Evolutionary conservation across 2,113 vertebrate genomes (phyloP).

Genomic region (Heptranchias perlo): DNA sequence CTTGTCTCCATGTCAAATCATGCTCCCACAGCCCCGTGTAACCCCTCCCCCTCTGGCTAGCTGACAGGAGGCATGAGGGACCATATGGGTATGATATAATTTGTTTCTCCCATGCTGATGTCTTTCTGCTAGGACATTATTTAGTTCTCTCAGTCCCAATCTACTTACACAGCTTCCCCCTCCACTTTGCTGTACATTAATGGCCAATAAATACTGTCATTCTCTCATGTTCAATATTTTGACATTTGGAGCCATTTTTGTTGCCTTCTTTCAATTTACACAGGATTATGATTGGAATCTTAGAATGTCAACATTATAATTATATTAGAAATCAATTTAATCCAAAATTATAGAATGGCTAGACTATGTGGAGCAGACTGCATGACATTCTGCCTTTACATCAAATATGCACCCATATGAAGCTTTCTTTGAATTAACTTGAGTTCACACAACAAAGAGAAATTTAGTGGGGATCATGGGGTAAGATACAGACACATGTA

Average conservation of each 20-base stretch:
- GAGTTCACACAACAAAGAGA: not conserved
- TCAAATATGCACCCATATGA: not conserved
- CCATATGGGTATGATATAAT: not conserved
- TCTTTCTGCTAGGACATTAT: not conserved
- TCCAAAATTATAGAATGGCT: not conserved
- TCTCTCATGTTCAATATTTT: not conserved
- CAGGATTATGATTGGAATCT: not conserved
- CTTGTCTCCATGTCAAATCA: not conserved
- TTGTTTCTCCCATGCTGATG: not conserved
- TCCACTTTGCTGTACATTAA: not conserved
- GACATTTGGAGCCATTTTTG: not conserved
- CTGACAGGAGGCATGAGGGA: not conserved
- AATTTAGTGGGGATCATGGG: not conserved
- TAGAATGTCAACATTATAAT: not conserved
- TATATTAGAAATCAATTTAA: slow-evolving; percentile 6
- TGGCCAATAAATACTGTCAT: not conserved
- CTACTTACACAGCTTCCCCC: not conserved
- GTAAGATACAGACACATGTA: not conserved
- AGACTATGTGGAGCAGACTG: not conserved
- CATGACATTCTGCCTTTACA: not conserved
- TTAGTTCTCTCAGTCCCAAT: no score
- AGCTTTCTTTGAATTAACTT: not conserved
- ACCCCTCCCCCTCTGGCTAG: not conserved
- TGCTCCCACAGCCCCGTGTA: not conserved
- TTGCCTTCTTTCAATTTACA: not conserved